Evolutionary conservation across 2,797 vertebrate genomes (phyloP), one percentile per base, ranked within the genome.

Genomic region (Rhabdophis nuchalis): DNA sequence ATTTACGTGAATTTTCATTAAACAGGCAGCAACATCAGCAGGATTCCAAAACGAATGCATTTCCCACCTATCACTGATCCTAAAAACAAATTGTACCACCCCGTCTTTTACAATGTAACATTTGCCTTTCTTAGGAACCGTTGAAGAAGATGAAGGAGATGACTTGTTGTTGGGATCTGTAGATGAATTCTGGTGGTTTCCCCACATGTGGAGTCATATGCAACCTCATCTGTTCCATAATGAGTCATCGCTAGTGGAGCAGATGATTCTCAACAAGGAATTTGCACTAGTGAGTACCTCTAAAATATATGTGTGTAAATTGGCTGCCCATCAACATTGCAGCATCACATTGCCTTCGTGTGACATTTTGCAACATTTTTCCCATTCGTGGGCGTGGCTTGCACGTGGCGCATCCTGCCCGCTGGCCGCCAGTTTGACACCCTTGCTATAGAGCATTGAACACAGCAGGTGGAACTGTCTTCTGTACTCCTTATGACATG

Each of bases 161-260:
- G 99, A 99, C 96, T 97, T 99, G 85, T 95, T 99, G 89, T 94
- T 99, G 94, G 96, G 97, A 64, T 99, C 99, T 14, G 98, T 99
- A 91, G 96, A 98, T 91, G 98, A 99, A 95, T 99, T 99, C 97
- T 99, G 99, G 99, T 99, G 99, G 99, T 99, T 99, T 93, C 99
- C 99, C 90, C 99, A 99, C 96, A 99, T 99, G 99, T 99, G 99
- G 99, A 99, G 98, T 93, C 99, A 99, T 95, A 99, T 99, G 99
- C 99, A 99, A 97, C 99, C 99, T 91, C 99, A 99, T 92, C 99
- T 99, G 94, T 99, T 99, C 97, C 98, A 99, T 97, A 99, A 99
- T 0, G 98, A 99, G 96, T 99, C 99, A 0, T 99, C 98, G 0
- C 97, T 99, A 94, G 97, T 98, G 94, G 99, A 99, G 92, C 99